A percentile compares a stretch with the other conserved stretches of the same genome.
Conservation (phyloP, 2,113 vertebrate genomes). For the Camelus dromedarius region DNA sequence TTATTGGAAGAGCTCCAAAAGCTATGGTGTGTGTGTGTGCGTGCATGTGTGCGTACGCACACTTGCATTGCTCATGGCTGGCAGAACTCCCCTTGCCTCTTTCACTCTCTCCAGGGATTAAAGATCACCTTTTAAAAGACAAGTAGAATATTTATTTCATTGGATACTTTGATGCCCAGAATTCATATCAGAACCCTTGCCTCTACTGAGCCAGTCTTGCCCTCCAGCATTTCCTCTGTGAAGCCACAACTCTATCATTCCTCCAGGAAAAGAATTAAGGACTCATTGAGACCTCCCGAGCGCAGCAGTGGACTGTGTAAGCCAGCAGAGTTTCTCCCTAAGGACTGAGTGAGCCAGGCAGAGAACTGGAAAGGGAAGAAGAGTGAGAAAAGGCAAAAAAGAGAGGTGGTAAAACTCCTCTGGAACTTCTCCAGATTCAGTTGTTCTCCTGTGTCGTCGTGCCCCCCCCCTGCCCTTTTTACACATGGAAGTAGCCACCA, state of each 20-base stretch:
- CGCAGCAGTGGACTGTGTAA: neutral
- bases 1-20: neutral
- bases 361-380: neutral
- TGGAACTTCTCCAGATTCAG: neutral
- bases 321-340: neutral
- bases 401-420: neutral
- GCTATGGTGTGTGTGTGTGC: neutral
- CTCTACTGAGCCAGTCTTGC: neutral
- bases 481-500: neutral
- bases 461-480: neutral
- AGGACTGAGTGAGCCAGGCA: neutral
- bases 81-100: neutral
- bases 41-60: fast-evolving
- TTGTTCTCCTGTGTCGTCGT: neutral
- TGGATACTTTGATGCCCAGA: neutral
- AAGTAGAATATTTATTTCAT: constrained; percentile 11
- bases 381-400: neutral
- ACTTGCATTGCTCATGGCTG: neutral
- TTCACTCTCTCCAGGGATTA: neutral
- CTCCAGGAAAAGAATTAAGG: neutral
- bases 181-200: constrained; percentile 15
- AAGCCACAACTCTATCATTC: neutral
- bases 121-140: neutral
- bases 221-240: neutral
- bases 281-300: neutral